A percentile compares a stretch with the other conserved stretches of the same genome.
Conservation (phyloP, 2,888 invertebrate species). For the Coenonympha arcania region DNA sequence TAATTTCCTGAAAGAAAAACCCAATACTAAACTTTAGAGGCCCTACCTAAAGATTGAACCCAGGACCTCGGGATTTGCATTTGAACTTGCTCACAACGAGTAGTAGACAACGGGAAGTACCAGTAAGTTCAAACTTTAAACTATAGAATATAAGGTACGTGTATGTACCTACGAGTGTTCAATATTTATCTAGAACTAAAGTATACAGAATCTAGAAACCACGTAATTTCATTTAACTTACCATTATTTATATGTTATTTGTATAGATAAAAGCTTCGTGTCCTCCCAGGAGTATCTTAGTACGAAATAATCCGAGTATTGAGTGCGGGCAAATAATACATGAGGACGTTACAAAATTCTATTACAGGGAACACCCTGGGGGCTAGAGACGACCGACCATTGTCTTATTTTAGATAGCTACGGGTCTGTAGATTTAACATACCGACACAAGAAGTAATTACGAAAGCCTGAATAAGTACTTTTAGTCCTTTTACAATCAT, state of each 20-base stretch:
- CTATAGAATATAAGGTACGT: too few species aligned
- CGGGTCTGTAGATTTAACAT: constrained; percentile 5
- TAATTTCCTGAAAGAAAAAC: too few species aligned
- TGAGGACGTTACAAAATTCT: constrained; percentile 31
- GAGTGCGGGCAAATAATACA: constrained; percentile 30
- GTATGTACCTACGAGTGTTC: too few species aligned
- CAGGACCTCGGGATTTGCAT: too few species aligned
- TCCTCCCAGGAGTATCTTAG: constrained; percentile 1
- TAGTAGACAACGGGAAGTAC: too few species aligned
- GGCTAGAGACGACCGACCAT: constrained; percentile 21
- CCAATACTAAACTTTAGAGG: too few species aligned
- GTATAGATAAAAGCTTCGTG: constrained; percentile 2
- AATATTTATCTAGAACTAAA: too few species aligned
- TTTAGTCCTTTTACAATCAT: too few species aligned
- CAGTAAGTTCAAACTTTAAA: too few species aligned
- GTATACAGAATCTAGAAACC: neutral
- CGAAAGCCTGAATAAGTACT: too few species aligned
- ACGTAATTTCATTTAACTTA: constrained; percentile 1
- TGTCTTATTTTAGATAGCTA: constrained; percentile 21
- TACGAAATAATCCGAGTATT: constrained; percentile 16
- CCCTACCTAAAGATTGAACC: too few species aligned
- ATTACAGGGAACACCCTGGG: constrained; percentile 28
- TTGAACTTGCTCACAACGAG: too few species aligned
- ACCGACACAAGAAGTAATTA: neutral
- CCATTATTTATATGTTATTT: constrained; percentile 4